Conservation (phyloP, 2,888 invertebrate species). For the Heliothis peltigera region DNA sequence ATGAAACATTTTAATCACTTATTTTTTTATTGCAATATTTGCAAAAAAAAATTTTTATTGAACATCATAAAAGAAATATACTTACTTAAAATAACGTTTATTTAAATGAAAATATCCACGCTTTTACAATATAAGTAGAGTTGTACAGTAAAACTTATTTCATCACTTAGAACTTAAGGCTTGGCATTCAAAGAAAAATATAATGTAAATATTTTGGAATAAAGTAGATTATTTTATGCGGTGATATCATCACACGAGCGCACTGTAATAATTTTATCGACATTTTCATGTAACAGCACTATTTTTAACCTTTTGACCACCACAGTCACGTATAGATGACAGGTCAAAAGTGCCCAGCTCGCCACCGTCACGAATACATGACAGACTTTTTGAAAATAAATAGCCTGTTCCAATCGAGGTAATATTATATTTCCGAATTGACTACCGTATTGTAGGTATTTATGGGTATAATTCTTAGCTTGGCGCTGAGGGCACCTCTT, state of each 20-base stretch:
- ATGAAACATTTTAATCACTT: background rate
- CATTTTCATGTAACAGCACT: no score
- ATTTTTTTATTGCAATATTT: background rate
- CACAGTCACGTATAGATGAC: no score
- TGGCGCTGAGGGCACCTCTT: no score
- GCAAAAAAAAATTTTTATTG: background rate
- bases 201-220: constrained; percentile 18
- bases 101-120: constrained; percentile 25
- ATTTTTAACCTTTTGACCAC: no score
- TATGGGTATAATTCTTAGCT: no score
- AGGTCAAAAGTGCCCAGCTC: no score
- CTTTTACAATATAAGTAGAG: constrained; percentile 11
- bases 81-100: constrained; percentile 43
- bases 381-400: no score
- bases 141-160: constrained; percentile 24
- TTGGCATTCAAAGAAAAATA: constrained; percentile 8
- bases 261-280: background rate
- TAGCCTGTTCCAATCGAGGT: no score
- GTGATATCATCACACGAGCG: constrained; percentile 18
- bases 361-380: no score
- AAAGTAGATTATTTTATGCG: constrained; percentile 6
- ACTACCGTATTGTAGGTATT: no score
- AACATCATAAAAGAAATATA: constrained; percentile 1
- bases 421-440: no score
- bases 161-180: constrained; percentile 16